Percentiles rank a stretch among this genome's conserved stretches.
phyloP scores from a whole-genome alignment of 2,888 invertebrate genomes.

The Amphipyra tragopoginis region DNA sequence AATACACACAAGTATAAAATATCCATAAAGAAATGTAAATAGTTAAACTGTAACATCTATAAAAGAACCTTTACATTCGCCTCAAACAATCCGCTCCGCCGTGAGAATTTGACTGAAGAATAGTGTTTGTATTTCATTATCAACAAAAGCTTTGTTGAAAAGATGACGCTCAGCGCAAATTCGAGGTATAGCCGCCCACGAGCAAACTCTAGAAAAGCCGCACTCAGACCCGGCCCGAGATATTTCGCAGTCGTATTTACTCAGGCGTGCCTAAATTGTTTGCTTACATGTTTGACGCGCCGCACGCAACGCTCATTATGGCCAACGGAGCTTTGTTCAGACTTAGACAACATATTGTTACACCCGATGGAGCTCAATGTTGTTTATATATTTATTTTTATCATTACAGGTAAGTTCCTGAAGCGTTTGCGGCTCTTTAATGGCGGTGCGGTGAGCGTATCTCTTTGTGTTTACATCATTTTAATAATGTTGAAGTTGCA shows the following conservation, averaged over 20 bases:
- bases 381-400: constrained; percentile 86
- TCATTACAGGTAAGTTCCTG: constrained; percentile 86
- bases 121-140: constrained; percentile 88
- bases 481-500: constrained; percentile 49
- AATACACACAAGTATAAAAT: constrained; percentile 47
- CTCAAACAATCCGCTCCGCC: constrained; percentile 77
- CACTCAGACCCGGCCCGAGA: constrained; percentile 82
- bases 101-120: constrained; percentile 78
- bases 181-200: constrained; percentile 81
- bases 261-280: constrained; percentile 89
- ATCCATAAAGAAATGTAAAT: constrained; percentile 53
- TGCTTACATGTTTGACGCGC: constrained; percentile 89
- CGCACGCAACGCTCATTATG: constrained; percentile 89
- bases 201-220: constrained; percentile 79
- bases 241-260: constrained; percentile 89
- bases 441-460: constrained; percentile 80
- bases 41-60: constrained; percentile 58
- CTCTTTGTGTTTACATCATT: constrained; percentile 69
- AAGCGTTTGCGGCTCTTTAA: constrained; percentile 77
- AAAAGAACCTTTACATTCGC: constrained; percentile 73
- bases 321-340: constrained; percentile 86
- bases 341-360: constrained; percentile 87
- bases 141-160: constrained; percentile 86
- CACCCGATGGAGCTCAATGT: constrained; percentile 83
- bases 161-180: constrained; percentile 85